Percentiles rank a stretch among this genome's conserved stretches.
Evolutionary conservation across 2,888 invertebrate species (phyloP).

Genomic region (Artemia sinica): DNA sequence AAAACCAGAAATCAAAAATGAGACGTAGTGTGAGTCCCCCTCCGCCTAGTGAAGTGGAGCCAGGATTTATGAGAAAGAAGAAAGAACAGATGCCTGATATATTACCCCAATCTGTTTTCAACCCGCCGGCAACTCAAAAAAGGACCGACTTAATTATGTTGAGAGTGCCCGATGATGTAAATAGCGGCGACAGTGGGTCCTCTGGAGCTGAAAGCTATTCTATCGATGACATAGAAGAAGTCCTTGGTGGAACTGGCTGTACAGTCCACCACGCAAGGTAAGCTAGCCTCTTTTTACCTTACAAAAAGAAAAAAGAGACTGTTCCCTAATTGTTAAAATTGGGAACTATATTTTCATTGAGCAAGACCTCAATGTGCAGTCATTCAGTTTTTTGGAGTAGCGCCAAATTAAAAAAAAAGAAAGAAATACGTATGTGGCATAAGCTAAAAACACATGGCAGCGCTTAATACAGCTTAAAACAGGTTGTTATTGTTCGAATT

Average conservation of each 20-base stretch:
- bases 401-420: no score
- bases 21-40: slow-evolving; percentile 22
- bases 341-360: no score
- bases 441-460: no score
- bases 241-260: slow-evolving; percentile 34
- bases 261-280: slow-evolving; percentile 8
- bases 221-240: slow-evolving; percentile 45
- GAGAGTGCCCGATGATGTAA: slow-evolving; percentile 26
- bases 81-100: slow-evolving; percentile 20
- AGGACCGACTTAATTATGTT: not conserved
- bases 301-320: no score
- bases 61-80: slow-evolving; percentile 18
- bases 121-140: not conserved
- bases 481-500: no score
- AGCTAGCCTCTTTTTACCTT: not conserved
- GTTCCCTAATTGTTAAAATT: not conserved
- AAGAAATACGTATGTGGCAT: no score
- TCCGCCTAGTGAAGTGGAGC: slow-evolving; percentile 23
- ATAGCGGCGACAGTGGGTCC: slow-evolving; percentile 23
- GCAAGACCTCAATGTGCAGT: no score
- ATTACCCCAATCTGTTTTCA: slow-evolving; percentile 9
- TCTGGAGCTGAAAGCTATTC: slow-evolving; percentile 38
- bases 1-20: slow-evolving; percentile 17
- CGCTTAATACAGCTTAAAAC: no score
- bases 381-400: no score